Conservation (phyloP, 2,797 vertebrate species). For the Phataginus tricuspis region DNA sequence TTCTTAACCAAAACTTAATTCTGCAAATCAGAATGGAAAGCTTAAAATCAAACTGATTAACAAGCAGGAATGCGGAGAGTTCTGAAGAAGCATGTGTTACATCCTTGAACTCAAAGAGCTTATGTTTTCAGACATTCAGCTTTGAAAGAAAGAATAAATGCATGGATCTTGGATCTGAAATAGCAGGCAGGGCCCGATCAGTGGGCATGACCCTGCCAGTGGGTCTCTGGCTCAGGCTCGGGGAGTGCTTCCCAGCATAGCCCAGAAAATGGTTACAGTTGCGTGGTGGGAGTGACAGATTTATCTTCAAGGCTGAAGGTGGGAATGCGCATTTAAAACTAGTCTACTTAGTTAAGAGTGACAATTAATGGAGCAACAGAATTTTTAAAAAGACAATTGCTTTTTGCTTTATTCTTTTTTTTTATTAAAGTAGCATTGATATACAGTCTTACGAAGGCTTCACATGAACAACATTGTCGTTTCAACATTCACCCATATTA, state of each 20-base stretch:
- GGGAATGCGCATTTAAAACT: not conserved
- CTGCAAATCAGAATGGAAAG: not conserved
- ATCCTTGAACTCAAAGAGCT: slow-evolving; percentile 16
- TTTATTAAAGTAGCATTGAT: too few species aligned
- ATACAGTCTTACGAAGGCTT: too few species aligned
- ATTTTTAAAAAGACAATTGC: not conserved
- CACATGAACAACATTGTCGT: too few species aligned
- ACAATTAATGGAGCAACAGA: not conserved
- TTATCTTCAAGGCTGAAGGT: not conserved
- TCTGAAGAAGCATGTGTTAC: not conserved
- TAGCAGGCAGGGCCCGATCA: not conserved
- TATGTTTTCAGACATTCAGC: not conserved
- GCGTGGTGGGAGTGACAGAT: not conserved
- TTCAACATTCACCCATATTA: too few species aligned
- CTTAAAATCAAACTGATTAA: not conserved
- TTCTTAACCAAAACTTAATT: slow-evolving; percentile 28
- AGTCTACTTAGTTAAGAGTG: not conserved
- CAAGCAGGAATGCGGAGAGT: not conserved
- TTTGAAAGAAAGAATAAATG: not conserved
- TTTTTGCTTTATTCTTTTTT: too few species aligned
- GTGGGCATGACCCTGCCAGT: fast-evolving
- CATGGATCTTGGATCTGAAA: not conserved
- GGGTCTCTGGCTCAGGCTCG: fast-evolving
- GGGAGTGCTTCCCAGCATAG: not conserved
- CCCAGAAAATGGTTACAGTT: not conserved